Evolutionary conservation across 1,140 invertebrate species (phyloP).

Genomic region (Proctacanthus coquilletti): DNA sequence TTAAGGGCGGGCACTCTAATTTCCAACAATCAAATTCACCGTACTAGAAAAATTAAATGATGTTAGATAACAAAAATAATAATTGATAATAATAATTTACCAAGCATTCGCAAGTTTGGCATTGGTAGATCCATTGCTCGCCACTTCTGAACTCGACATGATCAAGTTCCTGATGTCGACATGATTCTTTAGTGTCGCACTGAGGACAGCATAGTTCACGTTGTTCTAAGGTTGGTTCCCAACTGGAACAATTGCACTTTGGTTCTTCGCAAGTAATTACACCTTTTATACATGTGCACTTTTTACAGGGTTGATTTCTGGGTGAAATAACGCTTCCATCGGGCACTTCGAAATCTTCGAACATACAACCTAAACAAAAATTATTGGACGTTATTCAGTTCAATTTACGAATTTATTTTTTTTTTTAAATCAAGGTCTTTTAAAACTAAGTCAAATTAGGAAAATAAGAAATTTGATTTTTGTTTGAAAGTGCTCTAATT

Average conservation of each 20-base stretch:
- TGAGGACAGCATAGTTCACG: slow-evolving; percentile 59
- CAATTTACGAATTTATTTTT: too few species aligned
- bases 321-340: slow-evolving; percentile 13
- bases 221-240: not conserved
- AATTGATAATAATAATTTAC: slow-evolving; percentile 32
- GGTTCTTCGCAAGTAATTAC: slow-evolving; percentile 43
- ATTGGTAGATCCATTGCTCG: slow-evolving; percentile 76
- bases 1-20: slow-evolving; percentile 59
- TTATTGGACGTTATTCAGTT: too few species aligned
- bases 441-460: too few species aligned
- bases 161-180: slow-evolving; percentile 60
- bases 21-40: slow-evolving; percentile 83
- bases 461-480: too few species aligned
- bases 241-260: slow-evolving; percentile 40
- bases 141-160: slow-evolving; percentile 60
- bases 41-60: slow-evolving; percentile 36
- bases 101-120: slow-evolving; percentile 79
- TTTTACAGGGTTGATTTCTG: slow-evolving; percentile 36
- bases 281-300: slow-evolving; percentile 44
- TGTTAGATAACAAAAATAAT: slow-evolving; percentile 3
- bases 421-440: too few species aligned
- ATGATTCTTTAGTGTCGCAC: slow-evolving; percentile 52
- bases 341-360: slow-evolving; percentile 40
- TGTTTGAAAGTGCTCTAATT: too few species aligned
- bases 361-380: slow-evolving; percentile 34